Conservation (phyloP, 2,797 vertebrate genomes). For the Sylvilagus floridanus region DNA sequence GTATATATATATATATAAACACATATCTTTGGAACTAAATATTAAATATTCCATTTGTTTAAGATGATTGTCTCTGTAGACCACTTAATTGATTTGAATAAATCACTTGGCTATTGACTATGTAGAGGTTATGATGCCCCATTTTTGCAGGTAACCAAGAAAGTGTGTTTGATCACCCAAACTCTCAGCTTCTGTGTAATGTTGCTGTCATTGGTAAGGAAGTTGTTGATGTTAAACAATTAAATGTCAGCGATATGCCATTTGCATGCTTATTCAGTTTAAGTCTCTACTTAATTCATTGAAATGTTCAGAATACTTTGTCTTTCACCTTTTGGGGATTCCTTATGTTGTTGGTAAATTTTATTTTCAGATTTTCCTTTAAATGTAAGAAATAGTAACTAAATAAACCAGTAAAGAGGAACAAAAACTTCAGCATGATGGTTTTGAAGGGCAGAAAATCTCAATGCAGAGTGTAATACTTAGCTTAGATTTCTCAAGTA, state of each 20-base stretch:
- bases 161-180: not conserved
- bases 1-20: not conserved
- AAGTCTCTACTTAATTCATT: not conserved
- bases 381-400: not conserved
- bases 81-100: constrained; percentile 15
- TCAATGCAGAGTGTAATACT: not conserved
- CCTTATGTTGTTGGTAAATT: not conserved
- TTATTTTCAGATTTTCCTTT: not conserved
- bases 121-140: not conserved
- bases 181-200: not conserved
- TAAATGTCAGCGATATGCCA: not conserved
- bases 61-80: not conserved
- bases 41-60: not conserved
- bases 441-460: not conserved
- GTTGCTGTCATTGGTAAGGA: not conserved
- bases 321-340: not conserved
- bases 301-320: not conserved
- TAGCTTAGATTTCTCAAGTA: not conserved
- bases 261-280: not conserved
- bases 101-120: not conserved
- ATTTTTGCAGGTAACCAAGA: not conserved
- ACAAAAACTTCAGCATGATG: not conserved
- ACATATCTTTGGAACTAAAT: not conserved
- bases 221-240: not conserved
- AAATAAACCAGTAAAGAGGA: not conserved